Base-by-base conservation (phyloP, 2,797 vertebrate species). In the Ficedula albicollis region DNA sequence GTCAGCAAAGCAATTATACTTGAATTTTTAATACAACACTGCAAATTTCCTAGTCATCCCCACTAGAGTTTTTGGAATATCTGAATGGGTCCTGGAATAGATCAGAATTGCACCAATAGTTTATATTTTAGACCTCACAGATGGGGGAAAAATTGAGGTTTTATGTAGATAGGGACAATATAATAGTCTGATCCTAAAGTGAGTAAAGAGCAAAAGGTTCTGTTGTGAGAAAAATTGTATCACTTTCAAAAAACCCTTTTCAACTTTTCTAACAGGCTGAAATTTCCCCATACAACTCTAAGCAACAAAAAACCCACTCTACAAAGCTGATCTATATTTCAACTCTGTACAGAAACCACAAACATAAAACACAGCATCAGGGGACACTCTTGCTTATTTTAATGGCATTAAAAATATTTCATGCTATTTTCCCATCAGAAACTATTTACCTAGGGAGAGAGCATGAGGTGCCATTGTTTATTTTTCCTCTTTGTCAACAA, bases 91-190 rank as follows among this genome's bases (percentile, higher is more conserved):
- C 30, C 51, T 41, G 9, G 43, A 87, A 43, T 29, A 13, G 6
- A 43, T 51, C 16, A 80, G 26, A 70, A 86, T 59, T 18, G 8
- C 13, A 84, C 46, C 16, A 48, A 29, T 29, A 48, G 36, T 4
- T 74, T 78, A 15, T 4, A 46, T 62, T 78, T 46, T 34, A 44
- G 21, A 48, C 15, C 10, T 49, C 21, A 62, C 3, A 80, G 18
- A 56, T 49, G 4, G 22, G 15, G 3, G 1, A 32, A 26, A 51
- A 60, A 26, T 10, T 2, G 4, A 7, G 1, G 1, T 39, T 72
- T 84, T 8, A 6, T 48, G 36, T 29, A 13, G 15, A 32, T n/a
- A 60, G 19, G 22, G 21, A 20, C 60, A 70, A 86, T 52, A 13
- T 3, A 39, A 17, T 9, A 32, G 43, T 73, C 19, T 88, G 39